A percentile compares a stretch with the other conserved stretches of the same genome.
Evolutionary conservation across 37 sponge, comb jelly and placozoan species (phyloP).

Genomic region (Aplysina aerophoba): DNA sequence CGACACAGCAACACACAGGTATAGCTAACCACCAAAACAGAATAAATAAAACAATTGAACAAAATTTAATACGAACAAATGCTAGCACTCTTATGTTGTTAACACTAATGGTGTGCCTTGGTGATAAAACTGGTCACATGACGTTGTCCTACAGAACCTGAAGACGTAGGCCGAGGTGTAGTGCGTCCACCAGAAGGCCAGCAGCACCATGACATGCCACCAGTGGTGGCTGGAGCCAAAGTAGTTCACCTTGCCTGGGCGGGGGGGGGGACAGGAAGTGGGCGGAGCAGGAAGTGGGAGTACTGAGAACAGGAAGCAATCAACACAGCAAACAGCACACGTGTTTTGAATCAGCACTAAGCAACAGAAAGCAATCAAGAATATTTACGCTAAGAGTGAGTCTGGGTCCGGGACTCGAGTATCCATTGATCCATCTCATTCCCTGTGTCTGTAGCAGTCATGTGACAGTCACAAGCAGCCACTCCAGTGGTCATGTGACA

Average conservation of each 20-base stretch:
- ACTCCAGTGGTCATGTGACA: no score
- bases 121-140: constrained; percentile 36
- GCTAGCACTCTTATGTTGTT: neutral
- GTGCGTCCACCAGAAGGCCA: constrained; percentile 69
- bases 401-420: no score
- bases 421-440: no score
- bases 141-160: constrained; percentile 52
- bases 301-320: no score
- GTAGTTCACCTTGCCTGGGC: constrained; percentile 75
- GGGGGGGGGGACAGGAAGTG: no score
- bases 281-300: neutral
- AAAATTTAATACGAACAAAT: no score
- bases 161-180: constrained; percentile 61
- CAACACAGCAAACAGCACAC: neutral
- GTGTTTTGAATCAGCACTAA: neutral
- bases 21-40: no score
- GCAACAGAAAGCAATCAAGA: neutral
- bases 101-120: neutral
- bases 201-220: constrained; percentile 85
- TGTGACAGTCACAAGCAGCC: no score
- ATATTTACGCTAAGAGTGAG: no score
- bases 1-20: no score
- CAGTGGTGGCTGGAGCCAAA: constrained; percentile 92
- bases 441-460: no score
- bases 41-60: no score